Conservation (phyloP, 1,140 invertebrate species). For the Apolygus lucorum region DNA sequence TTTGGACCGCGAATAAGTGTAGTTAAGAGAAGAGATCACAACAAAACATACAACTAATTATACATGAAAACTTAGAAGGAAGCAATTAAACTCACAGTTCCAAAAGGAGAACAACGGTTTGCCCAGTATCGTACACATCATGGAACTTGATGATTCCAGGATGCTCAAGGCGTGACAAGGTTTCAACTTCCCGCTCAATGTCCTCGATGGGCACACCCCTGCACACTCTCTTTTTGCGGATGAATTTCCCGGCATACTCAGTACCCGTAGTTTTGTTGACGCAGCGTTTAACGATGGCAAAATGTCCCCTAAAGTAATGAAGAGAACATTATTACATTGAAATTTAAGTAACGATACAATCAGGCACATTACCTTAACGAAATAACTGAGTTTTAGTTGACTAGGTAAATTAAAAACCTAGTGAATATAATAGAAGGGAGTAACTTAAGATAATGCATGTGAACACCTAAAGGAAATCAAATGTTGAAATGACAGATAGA, state of each 20-base stretch:
- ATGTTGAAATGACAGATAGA: too few species aligned
- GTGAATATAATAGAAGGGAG: background rate
- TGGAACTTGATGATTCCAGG: slow-evolving; percentile 75
- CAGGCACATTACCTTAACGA: background rate
- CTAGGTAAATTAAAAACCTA: background rate
- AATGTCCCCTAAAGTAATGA: slow-evolving; percentile 92
- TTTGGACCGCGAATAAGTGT: too few species aligned
- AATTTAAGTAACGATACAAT: background rate
- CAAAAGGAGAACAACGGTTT: slow-evolving; percentile 76
- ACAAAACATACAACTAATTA: too few species aligned
- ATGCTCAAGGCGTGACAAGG: slow-evolving; percentile 65
- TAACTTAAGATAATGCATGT: too few species aligned
- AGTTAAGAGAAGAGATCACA: too few species aligned
- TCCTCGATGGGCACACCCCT: slow-evolving; percentile 72
- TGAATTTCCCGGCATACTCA: slow-evolving; percentile 92
- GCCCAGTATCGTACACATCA: slow-evolving; percentile 74
- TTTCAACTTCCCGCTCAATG: slow-evolving; percentile 83
- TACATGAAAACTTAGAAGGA: too few species aligned
- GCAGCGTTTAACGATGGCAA: slow-evolving; percentile 85
- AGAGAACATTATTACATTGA: slow-evolving; percentile 39
- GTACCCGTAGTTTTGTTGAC: slow-evolving; percentile 69
- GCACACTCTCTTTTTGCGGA: slow-evolving; percentile 79
- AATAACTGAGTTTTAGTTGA: background rate
- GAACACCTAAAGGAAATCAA: too few species aligned
- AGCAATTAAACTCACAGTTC: slow-evolving; percentile 87